Conservation (phyloP, 2,113 vertebrate species). For the Buteo buteo region DNA sequence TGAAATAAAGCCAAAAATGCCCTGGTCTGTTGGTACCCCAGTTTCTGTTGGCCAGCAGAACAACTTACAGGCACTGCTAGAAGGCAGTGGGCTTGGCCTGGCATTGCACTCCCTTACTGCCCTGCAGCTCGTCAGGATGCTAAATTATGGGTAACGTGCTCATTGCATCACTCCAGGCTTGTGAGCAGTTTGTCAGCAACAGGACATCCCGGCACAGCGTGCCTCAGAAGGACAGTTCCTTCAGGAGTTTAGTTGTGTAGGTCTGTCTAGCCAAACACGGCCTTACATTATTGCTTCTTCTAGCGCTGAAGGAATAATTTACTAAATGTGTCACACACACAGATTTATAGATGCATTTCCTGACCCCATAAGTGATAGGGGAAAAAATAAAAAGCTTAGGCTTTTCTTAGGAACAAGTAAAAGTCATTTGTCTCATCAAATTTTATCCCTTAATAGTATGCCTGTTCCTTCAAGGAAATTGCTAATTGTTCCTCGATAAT, state of each 20-base stretch:
- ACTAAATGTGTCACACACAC: not conserved
- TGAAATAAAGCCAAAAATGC: not conserved
- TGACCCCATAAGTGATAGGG: not conserved
- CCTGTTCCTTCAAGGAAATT: not conserved
- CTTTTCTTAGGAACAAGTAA: conserved; percentile 8
- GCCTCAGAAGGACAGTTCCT: not conserved
- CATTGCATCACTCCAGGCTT: not conserved
- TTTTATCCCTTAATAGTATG: not conserved
- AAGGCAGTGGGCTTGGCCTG: not conserved
- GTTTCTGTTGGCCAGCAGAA: not conserved
- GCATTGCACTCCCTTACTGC: not conserved
- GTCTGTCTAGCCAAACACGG: not conserved
- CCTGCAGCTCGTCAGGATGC: not conserved
- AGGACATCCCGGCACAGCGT: not conserved
- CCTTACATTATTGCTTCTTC: not conserved
- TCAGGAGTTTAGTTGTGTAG: not conserved
- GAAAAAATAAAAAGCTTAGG: not conserved
- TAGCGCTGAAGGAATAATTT: not conserved
- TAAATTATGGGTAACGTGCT: not conserved
- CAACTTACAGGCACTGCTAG: not conserved
- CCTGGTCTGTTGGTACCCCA: not conserved
- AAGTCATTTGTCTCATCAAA: conserved; percentile 31
- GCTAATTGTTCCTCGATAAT: not conserved
- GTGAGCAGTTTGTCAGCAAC: not conserved
- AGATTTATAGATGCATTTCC: not conserved